Base-by-base conservation (phyloP, 2,888 invertebrate species). In the Drosophila melanosoma region DNA sequence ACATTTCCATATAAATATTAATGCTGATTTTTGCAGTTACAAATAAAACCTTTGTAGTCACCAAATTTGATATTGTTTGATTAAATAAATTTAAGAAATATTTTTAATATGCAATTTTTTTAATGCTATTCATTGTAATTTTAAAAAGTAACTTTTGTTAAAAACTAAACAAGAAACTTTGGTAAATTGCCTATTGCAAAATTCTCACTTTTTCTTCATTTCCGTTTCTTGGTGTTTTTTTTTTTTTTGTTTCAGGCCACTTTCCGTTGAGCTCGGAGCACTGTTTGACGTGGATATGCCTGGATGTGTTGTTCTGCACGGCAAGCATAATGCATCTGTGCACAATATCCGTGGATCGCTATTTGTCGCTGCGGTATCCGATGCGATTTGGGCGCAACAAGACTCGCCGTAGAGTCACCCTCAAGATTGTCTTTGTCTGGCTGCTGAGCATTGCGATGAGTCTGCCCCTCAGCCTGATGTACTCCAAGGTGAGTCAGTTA, bases 261-360 rank as follows among this genome's bases (percentile, higher is more conserved):
- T 97, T 97, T 89, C 97, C 97, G 0, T 93, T 97, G 61, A 96
- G 97, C 10, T 96, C 97, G 6, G 95, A 96, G 59, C 97, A 97
- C 93, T 98, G 99, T 92, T 95, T 99, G 82, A 96, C 96, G 61
- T 99, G 98, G 98, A 97, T 98, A 82, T 98, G 98, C 87, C 95
- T 98, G 90, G 99, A 99, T 93, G 99, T 99, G 3, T 94, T 99
- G 1, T 98, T 98, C 92, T 99, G 99, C 93, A 99, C 99, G 0
- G 98, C 99, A 2, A 98, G 98, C 80, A 99, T 99, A 89, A 97
- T 99, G 96, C 99, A 99, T 93, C 94, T 99, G 51, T 99, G 99
- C 92, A 99, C 98, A 49, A 99, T 99, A 92, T 98, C 98, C 77
- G 96, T 99, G 74, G 99, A 99, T 94, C 95, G 99, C 90, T 99